A percentile compares a stretch with the other conserved stretches of the same genome.
These are phyloP conservation scores for Andrena trimmerana DNA, from an alignment of 2,888 invertebrate species.

Conservation along the genomic window DNA sequence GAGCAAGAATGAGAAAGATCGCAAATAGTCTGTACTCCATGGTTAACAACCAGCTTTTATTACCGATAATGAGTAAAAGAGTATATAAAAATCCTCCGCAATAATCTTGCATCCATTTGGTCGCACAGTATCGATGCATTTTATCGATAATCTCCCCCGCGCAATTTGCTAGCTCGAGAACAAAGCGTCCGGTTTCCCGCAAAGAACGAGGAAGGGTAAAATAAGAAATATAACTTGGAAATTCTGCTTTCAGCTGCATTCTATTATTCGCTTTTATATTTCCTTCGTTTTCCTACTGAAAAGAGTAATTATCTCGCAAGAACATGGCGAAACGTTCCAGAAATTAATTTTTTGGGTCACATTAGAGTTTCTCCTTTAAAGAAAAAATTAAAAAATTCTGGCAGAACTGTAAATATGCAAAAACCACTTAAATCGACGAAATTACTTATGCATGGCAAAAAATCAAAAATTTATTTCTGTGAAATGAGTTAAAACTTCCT, in stretches of 20 bases:
- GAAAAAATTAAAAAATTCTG: too few relatives aligned
- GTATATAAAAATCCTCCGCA: background rate
- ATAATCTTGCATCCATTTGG: background rate
- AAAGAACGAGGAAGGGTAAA: slow-evolving; percentile 1
- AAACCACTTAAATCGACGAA: too few relatives aligned
- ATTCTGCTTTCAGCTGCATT: background rate
- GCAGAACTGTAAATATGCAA: too few relatives aligned
- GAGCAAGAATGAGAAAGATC: background rate
- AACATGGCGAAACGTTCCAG: background rate
- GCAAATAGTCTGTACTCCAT: background rate
- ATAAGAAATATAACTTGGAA: slow-evolving; percentile 8
- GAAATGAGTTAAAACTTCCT: too few relatives aligned
- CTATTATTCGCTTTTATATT: background rate
- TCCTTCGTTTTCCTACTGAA: background rate
- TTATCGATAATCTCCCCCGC: slow-evolving; percentile 6
- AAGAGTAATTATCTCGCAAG: background rate
- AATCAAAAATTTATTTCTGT: too few relatives aligned
- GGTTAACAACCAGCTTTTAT: slow-evolving; percentile 4
- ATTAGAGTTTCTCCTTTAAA: too few relatives aligned
- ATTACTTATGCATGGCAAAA: too few relatives aligned
- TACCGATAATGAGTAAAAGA: slow-evolving; percentile 5
- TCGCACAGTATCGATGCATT: slow-evolving; percentile 13
- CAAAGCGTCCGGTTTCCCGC: background rate
- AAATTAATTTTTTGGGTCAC: too few relatives aligned
- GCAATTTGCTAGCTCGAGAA: slow-evolving; percentile 5